Percentiles rank a stretch among this genome's conserved stretches.
Conservation (phyloP, 2,113 vertebrate species). For the Nestor notabilis region DNA sequence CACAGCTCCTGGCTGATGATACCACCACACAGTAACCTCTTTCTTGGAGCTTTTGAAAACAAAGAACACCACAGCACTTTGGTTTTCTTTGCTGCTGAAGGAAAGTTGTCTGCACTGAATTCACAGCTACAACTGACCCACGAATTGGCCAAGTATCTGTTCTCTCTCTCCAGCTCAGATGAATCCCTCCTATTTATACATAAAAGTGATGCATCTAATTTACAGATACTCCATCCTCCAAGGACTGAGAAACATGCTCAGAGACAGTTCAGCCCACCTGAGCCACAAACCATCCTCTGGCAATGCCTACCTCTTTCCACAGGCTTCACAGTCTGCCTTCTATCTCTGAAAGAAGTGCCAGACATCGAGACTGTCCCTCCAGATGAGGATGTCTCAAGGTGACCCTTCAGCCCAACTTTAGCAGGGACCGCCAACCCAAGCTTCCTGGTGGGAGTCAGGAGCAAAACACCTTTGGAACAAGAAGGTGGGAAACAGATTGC, state of each 20-base stretch:
- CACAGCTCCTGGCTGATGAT: neutral
- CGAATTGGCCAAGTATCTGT: accelerated
- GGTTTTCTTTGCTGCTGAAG: neutral
- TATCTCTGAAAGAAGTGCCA: neutral
- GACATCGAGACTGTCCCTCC: neutral
- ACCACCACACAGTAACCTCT: neutral
- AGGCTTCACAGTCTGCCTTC: neutral
- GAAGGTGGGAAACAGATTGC: neutral
- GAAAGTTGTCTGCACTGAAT: neutral
- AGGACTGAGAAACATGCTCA: neutral
- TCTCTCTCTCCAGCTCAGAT: neutral
- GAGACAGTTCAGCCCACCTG: neutral
- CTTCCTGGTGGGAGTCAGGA: neutral
- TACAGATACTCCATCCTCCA: neutral
- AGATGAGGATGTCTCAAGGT: neutral
- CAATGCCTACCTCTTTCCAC: neutral
- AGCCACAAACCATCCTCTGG: neutral
- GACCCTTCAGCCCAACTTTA: neutral
- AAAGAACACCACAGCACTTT: neutral
- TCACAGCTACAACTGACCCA: neutral
- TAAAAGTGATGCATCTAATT: neutral
- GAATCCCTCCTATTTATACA: neutral
- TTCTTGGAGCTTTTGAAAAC: neutral
- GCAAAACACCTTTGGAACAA: neutral
- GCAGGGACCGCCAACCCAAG: neutral